Evolutionary conservation across 1,140 invertebrate genomes (phyloP), one percentile per base, ranked within the genome.

Genomic region (Marisa cornuarietis): DNA sequence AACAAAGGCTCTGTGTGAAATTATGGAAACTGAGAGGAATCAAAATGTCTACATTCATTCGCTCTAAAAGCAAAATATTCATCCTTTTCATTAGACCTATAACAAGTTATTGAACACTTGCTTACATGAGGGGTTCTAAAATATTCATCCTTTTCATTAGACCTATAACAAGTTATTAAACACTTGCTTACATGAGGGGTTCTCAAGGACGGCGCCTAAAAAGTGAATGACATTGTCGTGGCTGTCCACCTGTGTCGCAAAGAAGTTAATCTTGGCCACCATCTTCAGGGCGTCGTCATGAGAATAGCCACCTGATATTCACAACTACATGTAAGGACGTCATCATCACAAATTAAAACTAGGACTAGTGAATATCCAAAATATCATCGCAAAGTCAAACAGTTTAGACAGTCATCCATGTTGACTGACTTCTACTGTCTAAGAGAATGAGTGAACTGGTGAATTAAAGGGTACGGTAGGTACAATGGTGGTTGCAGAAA

Each of bases 201-300:
- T 81, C 69, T 85, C 82, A 8, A 80, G 63, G 22, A 88, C 82
- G 49, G 86, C 84, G 2, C 86, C 87, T 52, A 87, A 58, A 71
- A 87, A 88, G n/a, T 74, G 65, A 6, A 88, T 49, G 16, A 88
- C 80, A 65, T 86, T 85, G 13, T 74, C 74, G 80, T 88, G 84
- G 13, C 85, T 61, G 14, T 82, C 85, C 13, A 86, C 83, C 78
- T 82, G 31, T 49, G 81, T 84, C 1, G 81, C 84, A 49, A 78
- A 76, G 58, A 87, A 88, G 78, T 88, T 87, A 24, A 88, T 85
- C 71, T 88, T 88, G 20, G 87, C 87, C 63, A 74, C 85, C 86
- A 88, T 87, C 26, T 87, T 51, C 26, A 83, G 22, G 26, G 78
- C 72, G 58, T 86, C 83, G 24, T 87, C 80, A 24, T 82, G 73